Evolutionary conservation across 1,140 invertebrate genomes (phyloP).

Genomic region (Camponotus floridanus): DNA sequence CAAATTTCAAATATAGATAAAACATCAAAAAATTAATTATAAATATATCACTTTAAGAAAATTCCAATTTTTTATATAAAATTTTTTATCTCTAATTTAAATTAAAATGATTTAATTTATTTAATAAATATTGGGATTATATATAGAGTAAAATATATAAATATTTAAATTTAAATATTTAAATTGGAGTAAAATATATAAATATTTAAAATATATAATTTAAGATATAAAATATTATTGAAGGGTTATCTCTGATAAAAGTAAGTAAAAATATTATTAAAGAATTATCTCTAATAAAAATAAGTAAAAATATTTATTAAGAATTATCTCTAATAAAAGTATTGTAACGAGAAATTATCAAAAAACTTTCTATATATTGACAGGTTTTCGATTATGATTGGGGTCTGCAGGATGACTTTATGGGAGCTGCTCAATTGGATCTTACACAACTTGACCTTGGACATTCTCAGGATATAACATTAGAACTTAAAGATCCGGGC

Average conservation of each 20-base stretch:
- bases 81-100: not conserved
- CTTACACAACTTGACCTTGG: slow-evolving; percentile 94
- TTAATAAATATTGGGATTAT: not conserved
- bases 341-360: slow-evolving; percentile 22
- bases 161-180: no score
- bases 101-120: slow-evolving; percentile 5
- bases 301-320: not conserved
- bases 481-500: slow-evolving; percentile 91
- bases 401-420: slow-evolving; percentile 99
- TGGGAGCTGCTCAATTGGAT: slow-evolving; percentile 96
- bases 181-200: no score
- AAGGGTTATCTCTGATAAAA: not conserved
- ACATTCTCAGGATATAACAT: slow-evolving; percentile 91
- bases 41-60: not conserved
- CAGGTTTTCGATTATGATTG: slow-evolving; percentile 99
- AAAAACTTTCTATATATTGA: slow-evolving; percentile 56
- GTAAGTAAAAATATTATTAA: not conserved
- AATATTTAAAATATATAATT: not conserved
- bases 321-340: not conserved
- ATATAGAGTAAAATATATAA: no score
- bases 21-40: not conserved
- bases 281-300: not conserved
- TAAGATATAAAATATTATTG: not conserved
- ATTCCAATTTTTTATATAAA: not conserved
- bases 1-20: not conserved